Conservation (phyloP, 2,113 vertebrate species). For the Nesogale talazaci region DNA sequence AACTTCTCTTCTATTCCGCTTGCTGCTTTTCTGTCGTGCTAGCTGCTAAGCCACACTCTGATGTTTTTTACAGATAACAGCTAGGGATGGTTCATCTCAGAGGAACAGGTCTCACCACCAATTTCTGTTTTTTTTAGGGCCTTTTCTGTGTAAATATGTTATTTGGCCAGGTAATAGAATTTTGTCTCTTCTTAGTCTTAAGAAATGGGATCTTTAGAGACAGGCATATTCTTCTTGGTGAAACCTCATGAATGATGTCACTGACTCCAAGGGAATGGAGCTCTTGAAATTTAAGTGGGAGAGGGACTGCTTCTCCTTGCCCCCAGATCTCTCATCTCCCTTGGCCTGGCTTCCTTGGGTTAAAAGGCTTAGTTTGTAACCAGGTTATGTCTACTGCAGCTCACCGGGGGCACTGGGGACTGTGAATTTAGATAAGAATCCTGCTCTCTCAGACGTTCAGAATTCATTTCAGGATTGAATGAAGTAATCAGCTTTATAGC, state of each 20-base stretch:
- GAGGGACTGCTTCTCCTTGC: not conserved
- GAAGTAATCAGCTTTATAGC: constrained; percentile 66
- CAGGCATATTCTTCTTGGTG: not conserved
- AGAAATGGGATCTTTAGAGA: not conserved
- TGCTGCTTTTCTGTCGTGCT: not conserved
- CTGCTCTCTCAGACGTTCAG: not conserved
- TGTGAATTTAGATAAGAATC: constrained; percentile 31
- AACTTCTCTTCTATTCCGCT: not conserved
- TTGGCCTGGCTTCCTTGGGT: not conserved
- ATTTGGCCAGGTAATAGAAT: not conserved
- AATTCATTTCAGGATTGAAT: constrained; percentile 45
- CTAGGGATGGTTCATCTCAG: not conserved
- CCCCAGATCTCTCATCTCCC: not conserved
- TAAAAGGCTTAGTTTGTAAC: not conserved
- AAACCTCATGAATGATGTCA: not conserved
- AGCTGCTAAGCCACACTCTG: not conserved
- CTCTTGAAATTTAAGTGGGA: not conserved
- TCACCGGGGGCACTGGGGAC: not conserved
- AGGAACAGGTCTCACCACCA: not conserved
- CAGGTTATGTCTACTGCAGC: not conserved
- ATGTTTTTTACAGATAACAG: not conserved
- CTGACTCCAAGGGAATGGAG: not conserved
- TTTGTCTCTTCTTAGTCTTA: constrained; percentile 32
- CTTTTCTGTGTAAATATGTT: constrained; percentile 6
- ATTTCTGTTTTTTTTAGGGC: not conserved